These are phyloP conservation scores for Morbakka virulenta DNA, from an alignment of 30 jellyfish, hydroid and myxozoan species.

Conservation along the genomic window DNA sequence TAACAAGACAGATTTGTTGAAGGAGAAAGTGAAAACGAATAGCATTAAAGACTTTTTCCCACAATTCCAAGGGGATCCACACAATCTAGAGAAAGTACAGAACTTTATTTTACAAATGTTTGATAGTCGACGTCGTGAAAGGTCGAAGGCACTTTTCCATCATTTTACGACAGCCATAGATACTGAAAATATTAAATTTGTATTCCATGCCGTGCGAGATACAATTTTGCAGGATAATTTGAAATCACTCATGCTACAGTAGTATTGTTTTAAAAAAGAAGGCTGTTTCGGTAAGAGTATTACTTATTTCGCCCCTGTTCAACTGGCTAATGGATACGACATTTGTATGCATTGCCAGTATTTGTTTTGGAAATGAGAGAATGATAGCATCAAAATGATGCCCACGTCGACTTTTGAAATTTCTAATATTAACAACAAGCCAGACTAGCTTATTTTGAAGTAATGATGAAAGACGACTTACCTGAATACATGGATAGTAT, in stretches of 20 bases:
- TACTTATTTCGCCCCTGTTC: no score
- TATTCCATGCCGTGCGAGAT: slow-evolving; percentile 98
- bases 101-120: slow-evolving; percentile 93
- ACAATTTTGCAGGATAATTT: slow-evolving; percentile 96
- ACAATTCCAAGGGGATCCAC: slow-evolving; percentile 94
- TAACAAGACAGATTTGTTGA: slow-evolving; percentile 95
- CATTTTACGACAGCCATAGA: slow-evolving; percentile 99
- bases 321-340: no score
- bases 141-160: slow-evolving; percentile 93
- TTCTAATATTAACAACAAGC: no score
- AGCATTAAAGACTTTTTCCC: slow-evolving; percentile 87
- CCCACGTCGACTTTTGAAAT: no score
- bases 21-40: slow-evolving; percentile 84
- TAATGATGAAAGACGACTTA: no score
- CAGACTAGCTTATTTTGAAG: no score
- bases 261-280: no score
- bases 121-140: slow-evolving; percentile 95
- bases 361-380: no score
- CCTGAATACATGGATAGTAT: no score
- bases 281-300: no score
- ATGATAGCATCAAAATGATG: no score
- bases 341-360: no score
- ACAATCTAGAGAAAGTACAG: slow-evolving; percentile 86
- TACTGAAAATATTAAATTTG: slow-evolving; percentile 92
- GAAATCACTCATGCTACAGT: slow-evolving; percentile 89